These are phyloP conservation scores for Acrobasis consociella DNA, from an alignment of 2,888 invertebrate species.

Conservation along the genomic window DNA sequence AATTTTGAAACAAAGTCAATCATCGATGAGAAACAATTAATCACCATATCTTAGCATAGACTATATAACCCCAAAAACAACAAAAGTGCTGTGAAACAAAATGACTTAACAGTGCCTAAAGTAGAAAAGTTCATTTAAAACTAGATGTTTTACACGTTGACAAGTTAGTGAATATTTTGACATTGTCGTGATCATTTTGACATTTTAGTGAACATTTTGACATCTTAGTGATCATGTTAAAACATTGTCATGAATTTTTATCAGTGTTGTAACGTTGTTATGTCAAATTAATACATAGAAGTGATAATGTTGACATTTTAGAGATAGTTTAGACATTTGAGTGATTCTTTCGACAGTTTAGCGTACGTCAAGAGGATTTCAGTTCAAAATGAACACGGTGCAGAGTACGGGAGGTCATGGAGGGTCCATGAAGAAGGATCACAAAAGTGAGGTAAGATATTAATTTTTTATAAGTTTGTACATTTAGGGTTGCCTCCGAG, in stretches of 20 bases:
- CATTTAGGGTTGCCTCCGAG: background rate
- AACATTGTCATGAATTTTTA: slow-evolving; percentile 21
- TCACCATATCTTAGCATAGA: slow-evolving; percentile 4
- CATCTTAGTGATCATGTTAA: background rate
- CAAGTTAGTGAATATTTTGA: slow-evolving; percentile 19
- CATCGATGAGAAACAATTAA: slow-evolving; percentile 1
- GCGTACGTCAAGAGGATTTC: slow-evolving; percentile 30
- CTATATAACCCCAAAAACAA: slow-evolving; percentile 11
- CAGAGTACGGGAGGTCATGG: slow-evolving; percentile 85
- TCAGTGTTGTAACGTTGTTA: slow-evolving; percentile 30
- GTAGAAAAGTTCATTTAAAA: slow-evolving; percentile 63
- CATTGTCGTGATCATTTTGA: too few species aligned
- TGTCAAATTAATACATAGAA: background rate
- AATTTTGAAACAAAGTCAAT: background rate
- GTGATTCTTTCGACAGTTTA: slow-evolving; percentile 1
- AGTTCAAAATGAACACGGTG: slow-evolving; percentile 83
- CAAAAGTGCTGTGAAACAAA: slow-evolving; percentile 51
- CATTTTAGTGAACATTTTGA: slow-evolving; percentile 1
- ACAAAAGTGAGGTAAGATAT: slow-evolving; percentile 80
- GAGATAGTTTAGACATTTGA: slow-evolving; percentile 15
- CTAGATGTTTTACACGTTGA: slow-evolving; percentile 36
- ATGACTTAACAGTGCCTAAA: slow-evolving; percentile 63
- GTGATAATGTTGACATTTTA: slow-evolving; percentile 6
- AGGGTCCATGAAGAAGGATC: slow-evolving; percentile 82
- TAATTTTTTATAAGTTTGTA: background rate